These are phyloP conservation scores for Papilio machaon DNA, from an alignment of 1,140 invertebrate species.

Conservation along the genomic window DNA sequence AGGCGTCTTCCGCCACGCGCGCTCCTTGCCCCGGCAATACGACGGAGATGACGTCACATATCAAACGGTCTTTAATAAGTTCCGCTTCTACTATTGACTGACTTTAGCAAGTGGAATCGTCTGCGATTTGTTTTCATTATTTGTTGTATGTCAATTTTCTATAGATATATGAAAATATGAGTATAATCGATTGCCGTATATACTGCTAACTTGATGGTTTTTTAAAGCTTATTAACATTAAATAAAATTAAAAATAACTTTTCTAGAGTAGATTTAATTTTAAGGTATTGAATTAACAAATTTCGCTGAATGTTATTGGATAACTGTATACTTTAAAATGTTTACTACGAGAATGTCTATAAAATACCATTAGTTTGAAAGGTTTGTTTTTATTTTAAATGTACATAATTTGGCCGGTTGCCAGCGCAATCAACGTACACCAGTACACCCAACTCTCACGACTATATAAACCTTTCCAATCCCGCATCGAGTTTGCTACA, in stretches of 20 bases:
- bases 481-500: constrained; percentile 8
- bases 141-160: background rate
- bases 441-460: background rate
- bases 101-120: background rate
- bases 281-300: background rate
- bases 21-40: constrained; percentile 42
- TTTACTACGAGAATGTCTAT: constrained; percentile 5
- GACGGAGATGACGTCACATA: constrained; percentile 32
- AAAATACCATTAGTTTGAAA: constrained; percentile 7
- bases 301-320: background rate
- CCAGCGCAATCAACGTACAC: constrained; percentile 3
- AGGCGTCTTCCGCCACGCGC: constrained; percentile 56
- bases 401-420: background rate
- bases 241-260: too few relatives aligned
- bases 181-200: too few relatives aligned
- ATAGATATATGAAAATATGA: too few relatives aligned
- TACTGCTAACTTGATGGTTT: background rate
- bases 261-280: too few relatives aligned
- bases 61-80: constrained; percentile 3
- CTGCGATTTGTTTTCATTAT: background rate
- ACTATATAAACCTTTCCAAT: constrained; percentile 8
- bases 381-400: constrained; percentile 24
- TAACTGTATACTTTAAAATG: background rate
- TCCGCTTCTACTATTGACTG: background rate
- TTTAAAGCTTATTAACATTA: too few relatives aligned